Percentiles rank a stretch among this genome's conserved stretches.
Conservation (phyloP, 2,888 invertebrate genomes). For the Bellardia bayeri region DNA sequence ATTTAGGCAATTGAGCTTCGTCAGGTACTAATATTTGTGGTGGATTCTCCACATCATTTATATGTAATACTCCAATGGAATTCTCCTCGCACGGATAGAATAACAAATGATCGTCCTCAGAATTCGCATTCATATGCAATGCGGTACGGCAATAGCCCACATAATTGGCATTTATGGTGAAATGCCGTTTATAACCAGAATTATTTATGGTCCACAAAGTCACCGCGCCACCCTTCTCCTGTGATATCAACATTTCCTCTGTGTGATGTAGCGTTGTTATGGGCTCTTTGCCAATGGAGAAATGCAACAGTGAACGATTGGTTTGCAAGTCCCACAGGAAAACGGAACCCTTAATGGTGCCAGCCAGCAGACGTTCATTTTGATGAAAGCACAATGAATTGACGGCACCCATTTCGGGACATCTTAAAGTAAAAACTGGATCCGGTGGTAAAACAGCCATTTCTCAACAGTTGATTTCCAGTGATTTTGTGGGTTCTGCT, state of each 20-base stretch:
- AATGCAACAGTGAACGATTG: slow-evolving; percentile 88
- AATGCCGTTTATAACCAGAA: slow-evolving; percentile 86
- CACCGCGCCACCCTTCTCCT: slow-evolving; percentile 89
- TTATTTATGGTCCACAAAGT: slow-evolving; percentile 88
- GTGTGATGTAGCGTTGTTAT: slow-evolving; percentile 85
- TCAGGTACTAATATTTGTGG: slow-evolving; percentile 82
- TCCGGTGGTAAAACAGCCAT: slow-evolving; percentile 91
- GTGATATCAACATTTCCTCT: slow-evolving; percentile 87
- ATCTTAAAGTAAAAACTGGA: slow-evolving; percentile 90
- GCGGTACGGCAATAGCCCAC: slow-evolving; percentile 90
- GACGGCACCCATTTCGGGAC: slow-evolving; percentile 89
- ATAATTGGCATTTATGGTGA: slow-evolving; percentile 87
- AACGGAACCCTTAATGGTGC: slow-evolving; percentile 90
- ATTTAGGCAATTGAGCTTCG: slow-evolving; percentile 80
- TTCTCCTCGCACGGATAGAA: slow-evolving; percentile 88
- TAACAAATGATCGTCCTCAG: slow-evolving; percentile 83
- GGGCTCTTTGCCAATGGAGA: slow-evolving; percentile 87
- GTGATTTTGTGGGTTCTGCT: slow-evolving; percentile 76
- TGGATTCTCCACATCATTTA: slow-evolving; percentile 81
- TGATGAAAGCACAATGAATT: slow-evolving; percentile 90
- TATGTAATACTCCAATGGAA: slow-evolving; percentile 83
- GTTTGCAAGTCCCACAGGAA: slow-evolving; percentile 93
- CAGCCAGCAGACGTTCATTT: slow-evolving; percentile 88
- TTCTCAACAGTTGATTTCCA: slow-evolving; percentile 55
- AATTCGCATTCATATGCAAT: slow-evolving; percentile 81